phyloP scores from a whole-genome alignment of 2,888 invertebrate species.

The Branchellion lobata region DNA sequence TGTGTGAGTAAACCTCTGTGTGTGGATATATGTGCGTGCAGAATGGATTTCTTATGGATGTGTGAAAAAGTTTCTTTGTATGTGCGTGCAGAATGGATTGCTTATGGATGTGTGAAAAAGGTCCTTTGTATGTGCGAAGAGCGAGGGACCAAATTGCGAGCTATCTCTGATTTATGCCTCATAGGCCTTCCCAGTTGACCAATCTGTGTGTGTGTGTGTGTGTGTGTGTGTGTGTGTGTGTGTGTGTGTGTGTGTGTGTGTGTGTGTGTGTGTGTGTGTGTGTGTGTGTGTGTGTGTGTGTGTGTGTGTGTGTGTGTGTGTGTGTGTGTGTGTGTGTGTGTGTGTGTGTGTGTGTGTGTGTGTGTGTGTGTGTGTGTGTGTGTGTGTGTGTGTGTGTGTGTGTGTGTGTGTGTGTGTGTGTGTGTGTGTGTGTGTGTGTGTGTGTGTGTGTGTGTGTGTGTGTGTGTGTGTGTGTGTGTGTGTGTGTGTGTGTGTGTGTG shows the following conservation, averaged over 20 bases:
- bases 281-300: constrained; percentile 25
- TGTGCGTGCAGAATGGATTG: no score
- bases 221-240: constrained; percentile 20
- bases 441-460: constrained; percentile 35
- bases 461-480: constrained; percentile 6
- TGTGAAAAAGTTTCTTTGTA: no score
- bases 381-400: constrained; percentile 39
- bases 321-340: constrained; percentile 34
- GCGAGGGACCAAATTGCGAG: no score
- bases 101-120: no score
- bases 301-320: constrained; percentile 39
- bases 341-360: constrained; percentile 18
- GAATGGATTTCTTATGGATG: no score
- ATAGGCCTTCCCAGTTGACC: constrained; percentile 85
- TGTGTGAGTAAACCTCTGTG: no score
- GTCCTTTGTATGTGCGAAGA: no score
- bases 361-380: constrained; percentile 39
- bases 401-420: constrained; percentile 37
- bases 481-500: constrained; percentile 6
- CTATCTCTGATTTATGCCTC: constrained; percentile 58
- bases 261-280: constrained; percentile 13
- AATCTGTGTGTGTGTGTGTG: constrained; percentile 25
- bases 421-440: constrained; percentile 24
- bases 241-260: constrained; percentile 31
- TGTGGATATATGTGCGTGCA: no score